Conservation (phyloP, 2,113 vertebrate species). For the Cygnus atratus region DNA sequence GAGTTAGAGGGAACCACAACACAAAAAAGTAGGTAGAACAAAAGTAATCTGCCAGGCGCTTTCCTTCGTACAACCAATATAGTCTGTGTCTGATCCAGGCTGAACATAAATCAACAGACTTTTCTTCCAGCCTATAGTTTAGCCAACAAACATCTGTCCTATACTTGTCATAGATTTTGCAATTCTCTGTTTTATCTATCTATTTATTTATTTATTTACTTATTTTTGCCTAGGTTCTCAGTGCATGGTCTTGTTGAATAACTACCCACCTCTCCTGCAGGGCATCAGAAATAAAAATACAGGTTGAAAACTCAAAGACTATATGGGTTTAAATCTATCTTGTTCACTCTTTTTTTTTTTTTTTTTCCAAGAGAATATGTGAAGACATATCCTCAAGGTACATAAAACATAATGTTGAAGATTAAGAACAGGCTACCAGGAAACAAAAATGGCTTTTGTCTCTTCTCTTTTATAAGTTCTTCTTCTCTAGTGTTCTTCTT, state of each 20-base stretch:
- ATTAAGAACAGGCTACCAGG: not conserved
- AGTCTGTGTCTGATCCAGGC: not conserved
- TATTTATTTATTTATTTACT: too few relatives aligned
- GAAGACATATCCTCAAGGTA: not conserved
- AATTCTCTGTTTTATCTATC: not conserved
- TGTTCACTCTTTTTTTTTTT: not conserved
- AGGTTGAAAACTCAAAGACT: not conserved
- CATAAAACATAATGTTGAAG: not conserved
- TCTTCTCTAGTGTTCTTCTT: not conserved
- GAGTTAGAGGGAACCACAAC: not conserved
- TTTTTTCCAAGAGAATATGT: not conserved
- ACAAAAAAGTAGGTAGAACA: not conserved
- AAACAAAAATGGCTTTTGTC: not conserved
- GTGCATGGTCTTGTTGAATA: not conserved
- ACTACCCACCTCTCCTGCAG: not conserved
- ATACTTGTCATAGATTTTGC: not conserved
- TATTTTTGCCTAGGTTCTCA: not conserved
- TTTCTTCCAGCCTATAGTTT: not conserved
- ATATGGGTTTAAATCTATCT: not conserved
- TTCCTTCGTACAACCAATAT: not conserved
- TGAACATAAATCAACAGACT: not conserved
- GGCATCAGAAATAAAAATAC: not conserved
- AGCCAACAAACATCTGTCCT: not conserved
- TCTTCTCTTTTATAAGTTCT: not conserved
- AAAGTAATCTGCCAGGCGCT: not conserved